Evolutionary conservation across 2,888 invertebrate genomes (phyloP), one percentile per base, ranked within the genome.

Genomic region (Sphinx pinastri): DNA sequence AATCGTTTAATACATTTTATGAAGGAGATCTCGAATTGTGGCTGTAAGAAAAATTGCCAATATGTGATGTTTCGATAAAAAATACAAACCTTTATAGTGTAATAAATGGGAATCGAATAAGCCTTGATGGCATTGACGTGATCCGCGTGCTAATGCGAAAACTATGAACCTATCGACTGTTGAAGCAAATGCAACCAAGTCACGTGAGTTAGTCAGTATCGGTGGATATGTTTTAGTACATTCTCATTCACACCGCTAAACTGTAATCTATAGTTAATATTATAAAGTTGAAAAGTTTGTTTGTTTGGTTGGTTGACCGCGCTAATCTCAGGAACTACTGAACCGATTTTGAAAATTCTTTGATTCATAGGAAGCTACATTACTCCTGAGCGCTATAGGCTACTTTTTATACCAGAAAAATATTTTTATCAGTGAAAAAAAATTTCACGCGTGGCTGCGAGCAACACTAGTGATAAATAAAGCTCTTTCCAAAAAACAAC

Each of bases 91-190:
- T 81, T 84, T 84, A 86, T 83, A 77, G 79, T 81, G 79, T 85
- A 80, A 84, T 85, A 87, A 86, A 88, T 86, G 85, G 80, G 80
- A 82, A 80, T 82, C 81, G 83, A 85, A 87, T 86, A 84, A 88
- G 81, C 81, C 79, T 77, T 84, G 76, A 87, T 86, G 79, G 85
- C 75, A 74, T 74, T 84, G 81, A 87, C 88, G 88, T 87, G 88
- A 85, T 81, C 84, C 71, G 87, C 79, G 80, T 86, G 74, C 72
- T 77, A 81, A 87, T 82, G 79, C 74, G 73, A 79, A 79, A 82
- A 82, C 81, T 81, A 83, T 83, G 81, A 80, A 76, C 76, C 74
- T 75, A 72, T 76, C 77, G 78, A 78, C 74, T 77, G 74, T 79
- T 72, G 72, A 70, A 76, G 75, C 76, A 76, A 75, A 77, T 77